Evolutionary conservation across 2,888 invertebrate species (phyloP), one percentile per base, ranked within the genome.

Genomic region (Acrobasis suavella): DNA sequence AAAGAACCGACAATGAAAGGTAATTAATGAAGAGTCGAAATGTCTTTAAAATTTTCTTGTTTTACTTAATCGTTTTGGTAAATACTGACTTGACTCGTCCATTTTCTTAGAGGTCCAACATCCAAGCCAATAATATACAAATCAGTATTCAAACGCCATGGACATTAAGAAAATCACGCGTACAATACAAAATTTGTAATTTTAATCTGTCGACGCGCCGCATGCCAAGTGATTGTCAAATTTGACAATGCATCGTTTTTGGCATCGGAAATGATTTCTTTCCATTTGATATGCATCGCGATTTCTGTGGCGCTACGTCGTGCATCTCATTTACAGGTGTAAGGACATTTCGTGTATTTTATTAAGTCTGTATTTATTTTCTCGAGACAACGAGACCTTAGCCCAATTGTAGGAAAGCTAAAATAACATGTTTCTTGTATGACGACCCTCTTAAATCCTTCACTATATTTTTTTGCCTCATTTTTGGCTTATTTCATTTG

Each of bases 311-410:
- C 50, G 58, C 58, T 17, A 37, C 38, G 9, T 50, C 15, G 9
- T 50, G 58, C 49, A 59, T 59, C 65, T 71, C 69, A 70, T 76
- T 76, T 72, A 72, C 16, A 55, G 37, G 39, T 52, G 14, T 14
- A 14, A 17, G 14, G 17, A 32, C 14, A 46, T n/a, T 46, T 46
- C 10, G n/a, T 14, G 12, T 14, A 46, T n/a, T 46, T n/a, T 46
- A 46, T 46, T 32, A 7, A 32, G 32, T 32, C 32, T 32, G 32
- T 32, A 32, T 32, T 32, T 32, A 32, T 32, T 32, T 32, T 32
- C 7, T 32, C 32, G 32, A 2, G 32, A 22, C 22, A 3, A 22
- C 22, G 22, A 22, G 22, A 22, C 22, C 32, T 32, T 22, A 3
- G 32, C 32, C 32, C 32, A 22, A 5, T 8, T 6, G 5, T 32